These are phyloP conservation scores for Chaenogobius annularis DNA, from an alignment of 2,113 vertebrate species.

Conservation along the genomic window DNA sequence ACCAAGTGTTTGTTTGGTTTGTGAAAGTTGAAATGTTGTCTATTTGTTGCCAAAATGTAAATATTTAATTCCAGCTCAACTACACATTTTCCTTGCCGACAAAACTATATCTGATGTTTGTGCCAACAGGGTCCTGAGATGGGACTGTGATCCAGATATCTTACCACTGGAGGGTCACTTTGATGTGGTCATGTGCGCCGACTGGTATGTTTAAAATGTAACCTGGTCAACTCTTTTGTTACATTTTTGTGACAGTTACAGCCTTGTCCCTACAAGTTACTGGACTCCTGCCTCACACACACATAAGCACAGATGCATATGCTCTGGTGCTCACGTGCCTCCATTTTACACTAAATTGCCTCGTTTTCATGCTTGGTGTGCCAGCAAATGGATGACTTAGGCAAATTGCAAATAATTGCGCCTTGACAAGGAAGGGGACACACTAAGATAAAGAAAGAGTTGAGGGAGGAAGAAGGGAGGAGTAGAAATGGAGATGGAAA, in stretches of 20 bases:
- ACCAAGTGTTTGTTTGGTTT: not conserved
- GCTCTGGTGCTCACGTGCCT: conserved; percentile 57
- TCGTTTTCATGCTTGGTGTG: conserved; percentile 99
- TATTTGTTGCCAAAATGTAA: not conserved
- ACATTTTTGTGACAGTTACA: conserved; percentile 86
- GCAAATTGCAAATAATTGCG: conserved; percentile 99
- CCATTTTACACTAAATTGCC: conserved; percentile 98
- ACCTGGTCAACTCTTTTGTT: conserved; percentile 85
- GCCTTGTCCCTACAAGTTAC: conserved; percentile 86
- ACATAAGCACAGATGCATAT: conserved; percentile 26
- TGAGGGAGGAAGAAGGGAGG: conserved; percentile 84
- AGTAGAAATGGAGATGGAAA: conserved; percentile 79
- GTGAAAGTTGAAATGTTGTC: not conserved
- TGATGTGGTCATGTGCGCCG: conserved; percentile 98
- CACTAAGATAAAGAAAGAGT: conserved; percentile 87
- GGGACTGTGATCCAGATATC: conserved; percentile 96
- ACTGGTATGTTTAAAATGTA: conserved; percentile 89
- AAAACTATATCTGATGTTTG: conserved; percentile 15
- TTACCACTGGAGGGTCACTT: conserved; percentile 94
- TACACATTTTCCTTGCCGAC: not conserved
- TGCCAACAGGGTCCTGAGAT: conserved; percentile 87
- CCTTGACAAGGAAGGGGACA: conserved; percentile 89
- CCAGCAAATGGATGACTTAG: conserved; percentile 99
- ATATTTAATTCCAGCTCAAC: not conserved
- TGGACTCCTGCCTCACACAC: conserved; percentile 79